These are phyloP conservation scores for Chrysogorgia sp. DNA, from an alignment of 92 coral and sea anemone genomes.

Conservation along the genomic window DNA sequence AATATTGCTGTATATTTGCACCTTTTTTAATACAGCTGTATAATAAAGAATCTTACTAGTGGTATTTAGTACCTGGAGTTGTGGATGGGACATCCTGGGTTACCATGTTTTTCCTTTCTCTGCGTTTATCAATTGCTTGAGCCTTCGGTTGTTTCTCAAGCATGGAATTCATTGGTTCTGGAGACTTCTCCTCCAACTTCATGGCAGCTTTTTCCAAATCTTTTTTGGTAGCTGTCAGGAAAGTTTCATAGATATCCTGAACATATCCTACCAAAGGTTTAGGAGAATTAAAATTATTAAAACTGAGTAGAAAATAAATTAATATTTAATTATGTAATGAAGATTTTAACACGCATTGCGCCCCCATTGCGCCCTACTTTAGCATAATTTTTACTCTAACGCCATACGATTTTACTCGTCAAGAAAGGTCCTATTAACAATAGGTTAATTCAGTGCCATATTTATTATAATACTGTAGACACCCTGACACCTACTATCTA, in stretches of 20 bases:
- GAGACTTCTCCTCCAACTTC: slow-evolving; percentile 36
- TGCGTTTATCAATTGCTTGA: slow-evolving; percentile 28
- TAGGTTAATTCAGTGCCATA: too few relatives aligned
- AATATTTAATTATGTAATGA: neutral
- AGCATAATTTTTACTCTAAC: too few relatives aligned
- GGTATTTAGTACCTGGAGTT: neutral
- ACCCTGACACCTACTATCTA: too few relatives aligned
- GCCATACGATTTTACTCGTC: too few relatives aligned
- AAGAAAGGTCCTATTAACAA: too few relatives aligned
- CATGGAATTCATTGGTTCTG: slow-evolving; percentile 49
- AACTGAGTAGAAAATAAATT: neutral
- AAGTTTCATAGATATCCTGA: slow-evolving; percentile 45
- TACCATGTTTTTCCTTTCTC: slow-evolving; percentile 24
- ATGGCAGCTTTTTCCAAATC: slow-evolving; percentile 28
- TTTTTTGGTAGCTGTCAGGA: slow-evolving; percentile 11
- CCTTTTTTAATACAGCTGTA: too few relatives aligned
- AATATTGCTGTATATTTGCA: too few relatives aligned
- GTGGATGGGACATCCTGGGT: slow-evolving; percentile 26
- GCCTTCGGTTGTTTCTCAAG: slow-evolving; percentile 30
- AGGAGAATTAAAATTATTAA: neutral
- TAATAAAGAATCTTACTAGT: neutral
- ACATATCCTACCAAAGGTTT: slow-evolving; percentile 44
- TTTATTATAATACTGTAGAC: too few relatives aligned
- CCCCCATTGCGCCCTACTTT: too few relatives aligned
- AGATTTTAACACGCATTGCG: too few relatives aligned